Conservation (phyloP, 2,113 vertebrate genomes). For the Rhabdomys dilectus region DNA sequence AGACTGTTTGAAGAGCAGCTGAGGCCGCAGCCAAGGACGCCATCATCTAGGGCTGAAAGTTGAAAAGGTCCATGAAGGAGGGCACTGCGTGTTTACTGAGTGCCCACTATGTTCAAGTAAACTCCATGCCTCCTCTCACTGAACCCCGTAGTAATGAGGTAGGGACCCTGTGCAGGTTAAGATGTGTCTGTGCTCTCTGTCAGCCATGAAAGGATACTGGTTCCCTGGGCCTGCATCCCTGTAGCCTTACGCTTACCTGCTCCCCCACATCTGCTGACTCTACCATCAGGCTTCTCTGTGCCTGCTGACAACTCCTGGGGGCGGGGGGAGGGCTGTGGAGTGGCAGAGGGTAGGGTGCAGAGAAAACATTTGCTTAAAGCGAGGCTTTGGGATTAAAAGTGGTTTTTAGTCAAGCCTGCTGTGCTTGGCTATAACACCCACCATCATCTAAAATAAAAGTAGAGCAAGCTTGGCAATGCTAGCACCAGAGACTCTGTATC, state of each 20-base stretch:
- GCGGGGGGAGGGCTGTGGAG: no score
- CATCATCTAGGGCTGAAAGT: neutral
- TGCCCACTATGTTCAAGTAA: neutral
- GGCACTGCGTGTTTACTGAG: neutral
- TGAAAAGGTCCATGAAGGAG: slow-evolving; percentile 57
- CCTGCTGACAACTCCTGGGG: neutral
- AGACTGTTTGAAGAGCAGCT: slow-evolving; percentile 83
- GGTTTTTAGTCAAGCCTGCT: neutral
- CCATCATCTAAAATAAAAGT: no score
- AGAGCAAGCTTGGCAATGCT: neutral
- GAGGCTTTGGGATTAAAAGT: neutral
- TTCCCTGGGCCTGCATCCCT: neutral
- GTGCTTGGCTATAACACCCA: neutral
- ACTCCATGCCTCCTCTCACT: neutral
- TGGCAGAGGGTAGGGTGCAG: neutral
- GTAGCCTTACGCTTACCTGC: no score
- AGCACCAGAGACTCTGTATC: fast-evolving
- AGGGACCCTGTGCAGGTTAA: neutral
- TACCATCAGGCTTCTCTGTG: neutral
- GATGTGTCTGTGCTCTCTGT: neutral
- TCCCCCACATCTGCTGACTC: neutral
- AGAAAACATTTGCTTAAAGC: neutral
- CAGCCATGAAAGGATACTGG: neutral
- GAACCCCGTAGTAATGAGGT: neutral
- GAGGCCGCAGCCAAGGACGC: slow-evolving; percentile 53